Evolutionary conservation across 2,113 vertebrate genomes (phyloP).

Genomic region (Upupa epops): DNA sequence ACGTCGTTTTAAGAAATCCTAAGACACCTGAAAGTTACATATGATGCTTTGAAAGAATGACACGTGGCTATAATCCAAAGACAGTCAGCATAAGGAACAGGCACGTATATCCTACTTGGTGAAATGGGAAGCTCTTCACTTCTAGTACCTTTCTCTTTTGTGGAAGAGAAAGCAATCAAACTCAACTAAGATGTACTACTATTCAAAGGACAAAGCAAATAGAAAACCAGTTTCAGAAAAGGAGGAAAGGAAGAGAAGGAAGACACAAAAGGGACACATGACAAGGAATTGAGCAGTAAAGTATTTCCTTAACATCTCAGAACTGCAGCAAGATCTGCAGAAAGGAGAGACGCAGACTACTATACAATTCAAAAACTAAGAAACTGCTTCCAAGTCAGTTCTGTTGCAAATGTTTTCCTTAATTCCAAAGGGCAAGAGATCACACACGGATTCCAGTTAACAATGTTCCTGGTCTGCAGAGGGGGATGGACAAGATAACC

Average conservation of each 20-base stretch:
- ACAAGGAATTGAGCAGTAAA: background rate
- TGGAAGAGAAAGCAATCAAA: background rate
- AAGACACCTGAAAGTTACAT: background rate
- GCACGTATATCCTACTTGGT: background rate
- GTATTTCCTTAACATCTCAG: background rate
- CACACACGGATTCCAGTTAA: background rate
- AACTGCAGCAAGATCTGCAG: background rate
- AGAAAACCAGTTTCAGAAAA: background rate
- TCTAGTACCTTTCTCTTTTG: background rate
- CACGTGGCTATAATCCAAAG: background rate
- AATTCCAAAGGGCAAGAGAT: constrained; percentile 33
- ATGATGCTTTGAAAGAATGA: background rate
- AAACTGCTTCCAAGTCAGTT: background rate
- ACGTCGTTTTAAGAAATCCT: background rate
- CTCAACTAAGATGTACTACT: background rate
- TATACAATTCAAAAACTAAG: background rate
- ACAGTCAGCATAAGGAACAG: background rate
- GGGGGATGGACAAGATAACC: too few species aligned
- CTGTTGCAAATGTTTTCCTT: background rate
- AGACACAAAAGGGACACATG: background rate
- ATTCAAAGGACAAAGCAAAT: background rate
- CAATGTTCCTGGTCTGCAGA: too few species aligned
- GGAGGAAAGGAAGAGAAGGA: background rate
- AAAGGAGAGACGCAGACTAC: background rate
- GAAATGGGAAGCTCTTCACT: background rate